A percentile compares a stretch with the other conserved stretches of the same genome.
Evolutionary conservation across 2,888 invertebrate genomes (phyloP).

Genomic region (Lasioglossum figueresi): DNA sequence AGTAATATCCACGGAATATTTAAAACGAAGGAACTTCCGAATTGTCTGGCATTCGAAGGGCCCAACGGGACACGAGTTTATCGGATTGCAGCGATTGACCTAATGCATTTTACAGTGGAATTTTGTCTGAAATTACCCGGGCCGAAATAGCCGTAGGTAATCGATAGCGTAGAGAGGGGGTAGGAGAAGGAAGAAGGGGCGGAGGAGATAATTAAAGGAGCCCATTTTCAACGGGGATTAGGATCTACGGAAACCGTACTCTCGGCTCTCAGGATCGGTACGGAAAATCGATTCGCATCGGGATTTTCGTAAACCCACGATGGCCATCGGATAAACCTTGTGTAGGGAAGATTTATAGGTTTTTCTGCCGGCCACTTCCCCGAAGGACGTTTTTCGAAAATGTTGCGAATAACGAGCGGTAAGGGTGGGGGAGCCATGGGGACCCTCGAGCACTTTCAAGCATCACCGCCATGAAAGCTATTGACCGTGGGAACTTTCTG

Average conservation of each 20-base stretch:
- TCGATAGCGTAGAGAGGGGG: conserved; percentile 28
- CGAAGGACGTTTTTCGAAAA: conserved; percentile 55
- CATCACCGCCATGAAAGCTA: conserved; percentile 77
- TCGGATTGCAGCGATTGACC: neutral
- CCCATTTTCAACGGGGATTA: conserved; percentile 30
- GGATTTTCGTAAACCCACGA: neutral
- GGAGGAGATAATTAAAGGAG: conserved; percentile 35
- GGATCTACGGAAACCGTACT: conserved; percentile 13
- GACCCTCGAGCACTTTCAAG: conserved; percentile 68
- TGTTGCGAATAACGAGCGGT: conserved; percentile 53
- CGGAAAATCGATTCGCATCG: neutral
- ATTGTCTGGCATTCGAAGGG: neutral
- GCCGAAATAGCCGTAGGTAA: conserved; percentile 24
- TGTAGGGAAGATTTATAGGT: conserved; percentile 5
- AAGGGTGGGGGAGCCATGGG: conserved; percentile 24
- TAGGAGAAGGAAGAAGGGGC: neutral
- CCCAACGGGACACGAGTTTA: neutral
- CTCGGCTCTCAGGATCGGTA: neutral
- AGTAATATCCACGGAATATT: neutral
- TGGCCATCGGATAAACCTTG: neutral
- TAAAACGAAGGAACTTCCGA: neutral
- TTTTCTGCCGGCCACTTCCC: neutral
- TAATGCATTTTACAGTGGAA: conserved; percentile 7
- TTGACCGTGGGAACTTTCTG: conserved; percentile 84
- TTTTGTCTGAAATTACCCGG: conserved; percentile 28